Evolutionary conservation across 2,113 vertebrate genomes (phyloP).

Genomic region (Bos indicus): DNA sequence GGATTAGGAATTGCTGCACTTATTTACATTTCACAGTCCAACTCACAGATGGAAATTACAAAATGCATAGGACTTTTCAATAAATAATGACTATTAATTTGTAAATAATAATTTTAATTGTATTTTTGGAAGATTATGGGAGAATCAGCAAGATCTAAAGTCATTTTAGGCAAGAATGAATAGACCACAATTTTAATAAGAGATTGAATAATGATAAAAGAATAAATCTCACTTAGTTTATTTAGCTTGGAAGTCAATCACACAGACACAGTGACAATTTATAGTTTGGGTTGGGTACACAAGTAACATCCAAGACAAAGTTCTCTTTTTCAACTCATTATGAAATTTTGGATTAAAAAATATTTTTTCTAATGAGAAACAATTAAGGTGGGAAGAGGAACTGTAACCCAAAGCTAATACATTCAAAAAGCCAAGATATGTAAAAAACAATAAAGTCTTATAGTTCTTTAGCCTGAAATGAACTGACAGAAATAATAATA

Average conservation of each 20-base stretch:
- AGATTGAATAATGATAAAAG: conserved; percentile 25
- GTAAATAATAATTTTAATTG: conserved; percentile 43
- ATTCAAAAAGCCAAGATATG: background rate
- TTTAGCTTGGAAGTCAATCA: conserved; percentile 27
- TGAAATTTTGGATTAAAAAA: background rate
- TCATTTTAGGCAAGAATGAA: conserved; percentile 42
- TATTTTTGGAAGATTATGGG: conserved; percentile 7
- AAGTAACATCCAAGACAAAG: background rate
- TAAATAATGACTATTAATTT: background rate
- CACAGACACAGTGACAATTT: background rate
- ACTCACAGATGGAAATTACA: conserved; percentile 12
- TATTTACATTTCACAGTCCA: conserved; percentile 29
- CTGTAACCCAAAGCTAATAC: background rate
- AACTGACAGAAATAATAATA: background rate
- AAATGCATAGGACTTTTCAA: background rate
- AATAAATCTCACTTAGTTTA: background rate
- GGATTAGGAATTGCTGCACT: background rate
- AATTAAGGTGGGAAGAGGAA: background rate
- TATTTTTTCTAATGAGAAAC: background rate
- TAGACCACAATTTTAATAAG: conserved; percentile 28
- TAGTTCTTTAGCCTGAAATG: background rate
- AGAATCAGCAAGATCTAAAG: conserved; percentile 27
- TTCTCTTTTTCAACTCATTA: background rate
- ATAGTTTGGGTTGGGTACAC: background rate
- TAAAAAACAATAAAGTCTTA: background rate